Evolutionary conservation across 2,797 vertebrate species (phyloP), one percentile per base, ranked within the genome.

Genomic region (Rhabdomys pumilio): DNA sequence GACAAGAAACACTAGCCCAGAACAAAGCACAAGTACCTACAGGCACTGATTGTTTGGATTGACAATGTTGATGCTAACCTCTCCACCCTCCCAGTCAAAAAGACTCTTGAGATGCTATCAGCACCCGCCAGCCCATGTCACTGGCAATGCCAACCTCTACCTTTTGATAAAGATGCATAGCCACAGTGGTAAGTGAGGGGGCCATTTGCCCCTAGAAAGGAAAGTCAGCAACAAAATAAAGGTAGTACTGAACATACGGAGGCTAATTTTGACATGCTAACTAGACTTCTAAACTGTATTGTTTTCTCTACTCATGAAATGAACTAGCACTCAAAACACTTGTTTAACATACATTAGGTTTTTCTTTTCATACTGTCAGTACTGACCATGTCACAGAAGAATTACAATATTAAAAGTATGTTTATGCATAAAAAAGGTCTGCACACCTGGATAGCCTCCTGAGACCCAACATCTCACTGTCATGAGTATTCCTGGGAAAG

Each of bases 361-460:
- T 96, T 29, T 67, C 65, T 97, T 96, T 94, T 92, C 73, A 85
- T 65, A 91, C 96, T 96, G 90, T 89, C 80, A 96, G 81, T 95
- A 95, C 69, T 96, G 95, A 97, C 73, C 96, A 98, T 95, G 89
- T 59, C 92, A 96, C 34, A 93, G 82, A 95, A 97, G 50, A 94
- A n/a, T 96, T 96, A 97, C 14, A 97, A 44, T 92, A 97, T 93
- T 65, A 93, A 96, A 96, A 97, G 91, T 72, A 97, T 50, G 89
- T 97, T 97, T 98, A 98, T 94, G 89, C 95, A 96, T 97, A 97
- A 97, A 97, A 98, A 98, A 98, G 93, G 89, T 95, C 97, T 96
- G 98, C 98, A 98, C 98, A 98, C 98, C 98, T 98, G 98, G 98
- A 97, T 63, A 98, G 98, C 97, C 98, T 98, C 97, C 98, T 98